These are phyloP conservation scores for Neodiprion pinetum DNA, from an alignment of 1,140 invertebrate genomes.

Conservation along the genomic window DNA sequence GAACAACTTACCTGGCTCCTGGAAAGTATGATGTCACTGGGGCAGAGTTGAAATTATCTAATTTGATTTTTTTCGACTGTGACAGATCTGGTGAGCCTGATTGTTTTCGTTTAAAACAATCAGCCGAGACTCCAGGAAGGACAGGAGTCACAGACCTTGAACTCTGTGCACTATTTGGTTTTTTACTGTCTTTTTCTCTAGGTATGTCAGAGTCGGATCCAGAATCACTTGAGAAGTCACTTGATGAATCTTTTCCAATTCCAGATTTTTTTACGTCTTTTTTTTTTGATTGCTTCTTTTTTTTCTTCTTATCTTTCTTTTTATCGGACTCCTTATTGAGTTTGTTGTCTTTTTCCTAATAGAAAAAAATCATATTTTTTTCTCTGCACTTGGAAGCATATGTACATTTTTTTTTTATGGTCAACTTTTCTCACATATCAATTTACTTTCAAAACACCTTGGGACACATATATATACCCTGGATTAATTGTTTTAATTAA, in stretches of 20 bases:
- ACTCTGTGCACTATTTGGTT: conserved; percentile 61
- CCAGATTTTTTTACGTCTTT: conserved; percentile 47
- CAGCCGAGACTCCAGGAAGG: conserved; percentile 35
- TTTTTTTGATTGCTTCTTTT: conserved; percentile 52
- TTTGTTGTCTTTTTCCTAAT: conserved; percentile 54
- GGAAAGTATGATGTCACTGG: conserved; percentile 57
- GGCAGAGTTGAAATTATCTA: conserved; percentile 60
- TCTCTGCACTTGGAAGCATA: no score
- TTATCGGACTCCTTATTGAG: conserved; percentile 44
- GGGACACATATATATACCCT: no score
- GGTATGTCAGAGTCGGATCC: conserved; percentile 73
- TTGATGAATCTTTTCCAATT: conserved; percentile 66
- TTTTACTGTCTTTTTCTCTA: conserved; percentile 62
- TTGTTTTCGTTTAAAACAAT: conserved; percentile 58
- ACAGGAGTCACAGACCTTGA: conserved; percentile 73
- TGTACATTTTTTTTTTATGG: no score
- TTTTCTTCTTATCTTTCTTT: conserved; percentile 54
- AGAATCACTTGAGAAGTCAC: conserved; percentile 78
- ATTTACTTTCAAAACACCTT: no score
- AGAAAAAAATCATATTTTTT: conserved; percentile 20
- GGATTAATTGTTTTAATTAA: no score
- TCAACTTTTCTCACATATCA: no score
- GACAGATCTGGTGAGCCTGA: conserved; percentile 63
- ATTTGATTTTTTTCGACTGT: conserved; percentile 68
- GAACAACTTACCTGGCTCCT: conserved; percentile 51